A percentile compares a stretch with the other conserved stretches of the same genome.
Conservation (phyloP, 2,888 invertebrate species). For the Harpalus rubripes region DNA sequence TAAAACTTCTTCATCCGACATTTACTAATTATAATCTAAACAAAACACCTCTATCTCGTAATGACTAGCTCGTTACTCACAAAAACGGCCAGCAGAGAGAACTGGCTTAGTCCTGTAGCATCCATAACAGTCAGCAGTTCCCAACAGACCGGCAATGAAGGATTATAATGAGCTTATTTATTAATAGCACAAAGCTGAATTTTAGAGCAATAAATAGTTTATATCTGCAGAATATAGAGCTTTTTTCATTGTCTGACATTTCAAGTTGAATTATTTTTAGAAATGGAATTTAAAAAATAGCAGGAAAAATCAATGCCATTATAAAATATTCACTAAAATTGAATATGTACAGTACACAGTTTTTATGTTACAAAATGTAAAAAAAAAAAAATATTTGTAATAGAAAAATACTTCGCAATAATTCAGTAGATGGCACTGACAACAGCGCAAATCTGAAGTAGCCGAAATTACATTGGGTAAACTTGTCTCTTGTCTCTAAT, state of each 20-base stretch:
- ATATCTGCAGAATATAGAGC: not conserved
- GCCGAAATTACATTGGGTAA: too few relatives aligned
- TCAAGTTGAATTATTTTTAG: not conserved
- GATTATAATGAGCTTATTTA: not conserved
- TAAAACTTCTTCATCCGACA: slow-evolving; percentile 62
- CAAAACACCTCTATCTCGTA: slow-evolving; percentile 64
- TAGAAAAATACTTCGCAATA: too few relatives aligned
- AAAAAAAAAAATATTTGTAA: too few relatives aligned
- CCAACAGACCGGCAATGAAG: not conserved
- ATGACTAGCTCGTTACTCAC: slow-evolving; percentile 59
- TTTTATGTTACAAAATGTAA: too few relatives aligned
- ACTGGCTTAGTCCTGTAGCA: slow-evolving; percentile 11
- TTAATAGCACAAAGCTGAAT: not conserved
- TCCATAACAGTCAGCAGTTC: slow-evolving; percentile 25
- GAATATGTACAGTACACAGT: too few relatives aligned
- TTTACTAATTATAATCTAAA: slow-evolving; percentile 64
- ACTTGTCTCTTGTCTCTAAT: too few relatives aligned
- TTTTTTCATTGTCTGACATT: not conserved
- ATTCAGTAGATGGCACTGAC: too few relatives aligned
- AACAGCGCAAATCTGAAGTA: too few relatives aligned
- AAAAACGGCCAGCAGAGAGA: slow-evolving; percentile 41
- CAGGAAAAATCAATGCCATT: too few relatives aligned
- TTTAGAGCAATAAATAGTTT: not conserved
- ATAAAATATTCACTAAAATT: too few relatives aligned
- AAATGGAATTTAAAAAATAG: too few relatives aligned